phyloP scores from a whole-genome alignment of 1,140 invertebrate species.

The Drosophila rufa region DNA sequence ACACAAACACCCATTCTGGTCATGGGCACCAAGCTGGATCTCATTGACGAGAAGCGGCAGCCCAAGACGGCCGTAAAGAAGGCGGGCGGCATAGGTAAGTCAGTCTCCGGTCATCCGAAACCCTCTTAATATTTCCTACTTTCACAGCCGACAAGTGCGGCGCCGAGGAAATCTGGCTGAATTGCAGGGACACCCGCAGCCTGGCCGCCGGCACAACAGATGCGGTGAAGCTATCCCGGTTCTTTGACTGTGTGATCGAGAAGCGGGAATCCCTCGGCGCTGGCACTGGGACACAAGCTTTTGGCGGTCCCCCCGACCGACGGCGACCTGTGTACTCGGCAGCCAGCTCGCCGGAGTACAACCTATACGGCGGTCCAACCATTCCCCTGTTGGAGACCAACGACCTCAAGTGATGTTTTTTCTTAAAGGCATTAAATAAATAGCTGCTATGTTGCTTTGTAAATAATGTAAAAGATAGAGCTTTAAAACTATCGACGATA shows the following conservation, averaged over 20 bases:
- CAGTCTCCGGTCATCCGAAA: background rate
- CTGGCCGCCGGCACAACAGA: conserved; percentile 96
- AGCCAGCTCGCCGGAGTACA: conserved; percentile 15
- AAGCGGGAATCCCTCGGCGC: conserved; percentile 87
- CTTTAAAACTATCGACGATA: too few relatives aligned
- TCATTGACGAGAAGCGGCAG: conserved; percentile 90
- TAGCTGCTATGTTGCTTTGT: conserved; percentile 6
- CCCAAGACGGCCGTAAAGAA: conserved; percentile 88
- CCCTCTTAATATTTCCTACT: background rate
- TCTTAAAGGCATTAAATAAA: background rate
- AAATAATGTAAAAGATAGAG: background rate
- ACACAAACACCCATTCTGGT: conserved; percentile 95
- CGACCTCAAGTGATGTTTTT: conserved; percentile 51
- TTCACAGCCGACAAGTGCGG: conserved; percentile 93
- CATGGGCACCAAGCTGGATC: conserved; percentile 96
- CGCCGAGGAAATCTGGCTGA: conserved; percentile 96
- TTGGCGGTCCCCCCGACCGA: conserved; percentile 78
- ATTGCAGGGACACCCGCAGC: conserved; percentile 92
- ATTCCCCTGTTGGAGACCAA: conserved; percentile 61
- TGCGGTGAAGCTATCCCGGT: conserved; percentile 95
- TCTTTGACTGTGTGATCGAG: conserved; percentile 97
- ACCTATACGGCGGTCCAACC: conserved; percentile 11
- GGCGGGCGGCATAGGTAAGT: conserved; percentile 87
- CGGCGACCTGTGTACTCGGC: conserved; percentile 32
- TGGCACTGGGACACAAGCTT: conserved; percentile 78